A percentile compares a stretch with the other conserved stretches of the same genome.
These are phyloP conservation scores for Ophiothrix spiculata DNA, from an alignment of 35 echinoderm and acorn worm genomes.

Conservation along the genomic window DNA sequence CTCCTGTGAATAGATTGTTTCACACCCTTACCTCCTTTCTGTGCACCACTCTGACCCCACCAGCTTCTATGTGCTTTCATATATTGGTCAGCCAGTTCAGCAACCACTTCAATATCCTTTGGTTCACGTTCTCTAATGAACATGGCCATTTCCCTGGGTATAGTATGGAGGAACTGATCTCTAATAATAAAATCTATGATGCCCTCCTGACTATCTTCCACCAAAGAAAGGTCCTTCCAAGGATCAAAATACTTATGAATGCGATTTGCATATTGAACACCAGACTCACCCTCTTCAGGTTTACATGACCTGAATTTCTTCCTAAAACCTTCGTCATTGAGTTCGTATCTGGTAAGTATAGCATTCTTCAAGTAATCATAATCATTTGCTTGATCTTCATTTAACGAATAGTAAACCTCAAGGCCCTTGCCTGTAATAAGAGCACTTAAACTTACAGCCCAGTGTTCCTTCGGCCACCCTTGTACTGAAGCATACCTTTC, in stretches of 20 bases:
- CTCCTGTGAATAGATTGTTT: too few species aligned
- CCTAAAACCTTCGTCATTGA: constrained; percentile 59
- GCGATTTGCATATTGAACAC: constrained; percentile 33
- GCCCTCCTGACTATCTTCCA: constrained; percentile 21
- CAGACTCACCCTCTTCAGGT: too few species aligned
- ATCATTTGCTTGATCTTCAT: constrained; percentile 29
- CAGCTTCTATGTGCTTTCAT: background rate
- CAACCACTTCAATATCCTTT: background rate
- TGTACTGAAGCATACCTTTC: constrained; percentile 29
- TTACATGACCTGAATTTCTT: too few species aligned
- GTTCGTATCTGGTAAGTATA: constrained; percentile 39
- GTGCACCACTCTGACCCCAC: too few species aligned
- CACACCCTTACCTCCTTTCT: too few species aligned
- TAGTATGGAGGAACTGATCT: background rate
- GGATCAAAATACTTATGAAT: constrained; percentile 34
- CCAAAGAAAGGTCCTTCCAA: constrained; percentile 43
- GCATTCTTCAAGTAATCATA: constrained; percentile 41
- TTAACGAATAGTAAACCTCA: constrained; percentile 47
- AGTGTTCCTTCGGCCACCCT: constrained; percentile 33
- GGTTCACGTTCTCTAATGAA: background rate
- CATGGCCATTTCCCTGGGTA: background rate
- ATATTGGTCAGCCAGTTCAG: background rate
- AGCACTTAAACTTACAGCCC: constrained; percentile 26
- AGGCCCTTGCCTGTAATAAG: constrained; percentile 54
- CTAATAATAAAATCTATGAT: constrained; percentile 39